Base-by-base conservation (phyloP, 2,113 vertebrate species). In the Chamaetylas fuelleborni region DNA sequence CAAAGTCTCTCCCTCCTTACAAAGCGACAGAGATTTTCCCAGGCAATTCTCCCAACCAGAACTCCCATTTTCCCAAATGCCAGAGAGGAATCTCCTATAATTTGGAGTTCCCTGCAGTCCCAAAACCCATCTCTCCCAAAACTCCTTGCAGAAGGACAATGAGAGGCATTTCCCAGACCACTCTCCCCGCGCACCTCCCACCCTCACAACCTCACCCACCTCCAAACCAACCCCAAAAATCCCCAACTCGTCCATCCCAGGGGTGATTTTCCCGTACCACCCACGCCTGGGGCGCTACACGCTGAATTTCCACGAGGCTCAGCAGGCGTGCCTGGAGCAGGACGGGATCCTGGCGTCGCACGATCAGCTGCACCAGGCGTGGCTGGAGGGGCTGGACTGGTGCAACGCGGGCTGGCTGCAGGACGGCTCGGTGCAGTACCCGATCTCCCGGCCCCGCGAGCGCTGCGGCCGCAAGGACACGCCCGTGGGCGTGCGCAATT, bases 401-500 rank as follows among this genome's bases (percentile, higher is more conserved):
- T 99, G 99, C 97, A 99, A 99, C 26, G 99, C 99, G 0, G 99
- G 99, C 47, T 99, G 99, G 99, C 96, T 99, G 93, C 97, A 99
- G 43, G 99, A 99, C 9, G 99, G 99, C 65, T 99, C 99, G 0
- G 99, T 99, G 83, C 99, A 99, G 72, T 99, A 99, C 36, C 99
- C 99, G 10, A 99, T 99, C 95, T 97, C 98, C 82, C 98, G 98
- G 85, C 99, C 99, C 3, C 98, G 99, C 24, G 99, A 99, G 70
- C 90, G 98, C 76, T 99, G 99, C 11, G 99, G 99, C 31, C 97
- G 90, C 34, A 98, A 98, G 80, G 98, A 98, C 72, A 97, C 93
- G 4, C 98, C 98, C 0, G 98, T 98, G 5, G 99, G 99, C 0
- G 98, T 99, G 3, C 98, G 99, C 22, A 99, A 98, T 93, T 99